These are phyloP conservation scores for Siniperca undulata DNA, from an alignment of 2,797 vertebrate species.

Conservation along the genomic window DNA sequence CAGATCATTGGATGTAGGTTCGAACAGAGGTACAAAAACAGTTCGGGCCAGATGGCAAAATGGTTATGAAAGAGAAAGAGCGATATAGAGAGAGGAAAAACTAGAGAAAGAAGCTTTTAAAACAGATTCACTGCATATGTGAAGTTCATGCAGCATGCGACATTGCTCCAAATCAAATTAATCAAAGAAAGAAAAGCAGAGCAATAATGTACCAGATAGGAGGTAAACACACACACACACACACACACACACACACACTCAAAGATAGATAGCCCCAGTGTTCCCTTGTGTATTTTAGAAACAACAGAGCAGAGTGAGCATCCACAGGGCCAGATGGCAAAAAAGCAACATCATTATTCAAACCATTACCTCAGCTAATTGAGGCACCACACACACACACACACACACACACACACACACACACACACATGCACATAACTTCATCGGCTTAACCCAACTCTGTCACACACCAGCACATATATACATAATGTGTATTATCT, in stretches of 20 bases:
- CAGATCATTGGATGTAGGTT: conserved; percentile 2
- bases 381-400: conserved; percentile 65
- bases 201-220: conserved; percentile 18
- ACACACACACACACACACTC: conserved; percentile 15
- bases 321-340: conserved; percentile 84
- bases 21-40: conserved; percentile 10
- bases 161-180: conserved; percentile 24
- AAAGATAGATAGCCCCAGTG: conserved; percentile 38
- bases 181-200: conserved; percentile 25
- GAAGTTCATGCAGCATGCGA: conserved; percentile 6
- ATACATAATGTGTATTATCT: conserved; percentile 2
- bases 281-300: conserved; percentile 65
- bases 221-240: conserved; percentile 12
- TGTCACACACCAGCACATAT: conserved; percentile 19
- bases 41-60: neutral
- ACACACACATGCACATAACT: conserved; percentile 24
- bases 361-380: conserved; percentile 86
- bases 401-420: conserved; percentile 45
- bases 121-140: neutral
- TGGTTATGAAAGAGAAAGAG: neutral
- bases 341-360: conserved; percentile 86
- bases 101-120: neutral
- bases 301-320: conserved; percentile 65
- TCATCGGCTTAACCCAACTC: conserved; percentile 41
- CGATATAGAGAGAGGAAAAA: neutral